Conservation (phyloP, 2,888 invertebrate genomes). For the Athripsodes cinereus region DNA sequence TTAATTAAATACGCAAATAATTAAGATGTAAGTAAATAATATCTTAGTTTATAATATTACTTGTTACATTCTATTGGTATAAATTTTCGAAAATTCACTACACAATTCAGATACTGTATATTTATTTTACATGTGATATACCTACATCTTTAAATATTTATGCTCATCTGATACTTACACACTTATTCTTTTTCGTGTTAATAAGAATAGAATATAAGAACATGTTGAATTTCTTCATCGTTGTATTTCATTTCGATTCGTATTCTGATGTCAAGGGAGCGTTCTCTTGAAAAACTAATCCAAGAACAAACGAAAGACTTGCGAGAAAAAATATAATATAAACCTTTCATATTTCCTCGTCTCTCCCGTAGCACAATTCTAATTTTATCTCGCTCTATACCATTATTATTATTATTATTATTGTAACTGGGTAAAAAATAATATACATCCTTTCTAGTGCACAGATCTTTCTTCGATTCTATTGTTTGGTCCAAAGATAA, state of each 20-base stretch:
- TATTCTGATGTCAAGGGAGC: background rate
- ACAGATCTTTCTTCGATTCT: constrained; percentile 3
- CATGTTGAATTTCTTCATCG: background rate
- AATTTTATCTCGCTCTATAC: background rate
- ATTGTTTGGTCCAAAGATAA: constrained; percentile 12
- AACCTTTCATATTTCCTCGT: constrained; percentile 3
- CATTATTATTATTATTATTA: background rate
- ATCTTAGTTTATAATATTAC: no score
- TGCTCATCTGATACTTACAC: no score
- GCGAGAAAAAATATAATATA: constrained; percentile 14
- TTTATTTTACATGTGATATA: no score
- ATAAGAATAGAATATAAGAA: background rate
- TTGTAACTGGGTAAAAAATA: background rate
- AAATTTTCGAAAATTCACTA: no score
- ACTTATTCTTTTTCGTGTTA: no score
- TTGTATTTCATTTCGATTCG: background rate
- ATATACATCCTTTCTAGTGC: background rate
- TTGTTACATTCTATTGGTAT: no score
- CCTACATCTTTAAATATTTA: no score
- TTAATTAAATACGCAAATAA: no score
- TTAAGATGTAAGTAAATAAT: no score
- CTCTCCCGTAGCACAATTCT: background rate
- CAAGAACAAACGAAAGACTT: constrained; percentile 17
- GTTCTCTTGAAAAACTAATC: constrained; percentile 16
- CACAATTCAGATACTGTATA: no score